Base-by-base conservation (phyloP, 1,140 invertebrate species). In the Eufriesea mexicana region DNA sequence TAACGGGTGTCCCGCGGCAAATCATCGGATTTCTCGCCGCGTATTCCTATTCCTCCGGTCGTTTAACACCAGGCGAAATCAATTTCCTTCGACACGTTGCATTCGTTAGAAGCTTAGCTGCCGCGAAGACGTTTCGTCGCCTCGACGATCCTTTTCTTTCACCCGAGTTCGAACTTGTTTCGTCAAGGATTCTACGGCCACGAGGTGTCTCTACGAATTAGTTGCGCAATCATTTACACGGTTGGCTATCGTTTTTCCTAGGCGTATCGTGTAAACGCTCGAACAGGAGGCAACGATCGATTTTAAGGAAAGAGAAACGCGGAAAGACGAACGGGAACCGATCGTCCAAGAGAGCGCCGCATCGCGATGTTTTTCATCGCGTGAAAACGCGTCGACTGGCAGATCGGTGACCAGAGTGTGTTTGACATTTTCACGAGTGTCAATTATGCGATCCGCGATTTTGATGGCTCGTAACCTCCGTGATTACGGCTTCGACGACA, bases 301-400 rank as follows among this genome's bases (percentile, higher is more conserved):
- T 81, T 87, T 84, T 80, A 74, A 64, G 55, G 74, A 81, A 85
- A 85, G 84, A 88, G 86, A 87, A 87, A 88, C 70, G 83, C 83
- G 73, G 83, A 87, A 78, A 84, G 86, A 80, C 73, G 71, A 72
- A 14, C 72, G 59, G 57, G 35, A 47, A 67, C 57, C 25, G 28
- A 80, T 79, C 70, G 35, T 81, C 14, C 55, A 75, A 47, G 83
- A 79, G 70, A 84, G 72, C 54, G 45, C 73, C 68, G 28, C 64
- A 54, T 83, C 47, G n/a, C 35, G 35, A 49, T 45, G n/a, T 28
- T 59, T 47, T 55, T 61, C 42, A 54, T 71, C 51, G 64, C 64
- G 18, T 35, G 49, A 55, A n/a, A 83, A 83, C 18, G 18, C 18
- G 18, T 35, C 54, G 28, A 35, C n/a, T 18, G 25, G 35, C 55